Evolutionary conservation across 2,888 invertebrate genomes (phyloP), one percentile per base, ranked within the genome.

Genomic region (Rotaria macrura): DNA sequence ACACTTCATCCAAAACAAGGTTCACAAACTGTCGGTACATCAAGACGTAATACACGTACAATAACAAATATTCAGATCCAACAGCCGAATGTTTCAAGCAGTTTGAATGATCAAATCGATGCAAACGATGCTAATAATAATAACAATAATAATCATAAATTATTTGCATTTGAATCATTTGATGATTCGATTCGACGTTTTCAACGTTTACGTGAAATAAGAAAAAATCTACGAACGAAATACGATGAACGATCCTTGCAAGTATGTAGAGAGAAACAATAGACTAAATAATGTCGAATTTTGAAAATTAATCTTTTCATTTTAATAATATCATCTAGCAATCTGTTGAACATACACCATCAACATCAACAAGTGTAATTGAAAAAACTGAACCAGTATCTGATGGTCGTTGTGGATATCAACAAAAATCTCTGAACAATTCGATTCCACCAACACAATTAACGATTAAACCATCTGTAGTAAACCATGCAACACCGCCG

Each of bases 141-240:
- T n/a, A 9, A 43, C 25, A 79, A 79, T n/a, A 79, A 25, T n/a
- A 79, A 79, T n/a, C 25, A 43, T n/a, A 79, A 79, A 43, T n/a
- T 79, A 79, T 79, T 79, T 43, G n/a, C 40, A 43, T 79, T n/a
- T 43, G 79, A 79, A 43, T 43, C 79, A 2, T 79, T 79, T 79
- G 79, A 79, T 79, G 79, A 79, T 43, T 79, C 79, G 10, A 43
- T 79, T 25, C 9, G 79, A 79, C 40, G 79, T n/a, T 79, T 79
- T 79, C 79, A 79, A 79, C 43, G 79, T 25, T 79, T 79, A 43
- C 23, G 79, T 25, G 79, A 79, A 79, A 79, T 79, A 79, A 23
- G 79, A 43, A 79, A 79, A 43, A 43, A 79, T 79, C 25, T 79
- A 43, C 79, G 79, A n/a, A 79, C 9, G 12, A 79, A 43, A 79